Base-by-base conservation (phyloP, 2,888 invertebrate species). In the Eueremaeus valkanovi region DNA sequence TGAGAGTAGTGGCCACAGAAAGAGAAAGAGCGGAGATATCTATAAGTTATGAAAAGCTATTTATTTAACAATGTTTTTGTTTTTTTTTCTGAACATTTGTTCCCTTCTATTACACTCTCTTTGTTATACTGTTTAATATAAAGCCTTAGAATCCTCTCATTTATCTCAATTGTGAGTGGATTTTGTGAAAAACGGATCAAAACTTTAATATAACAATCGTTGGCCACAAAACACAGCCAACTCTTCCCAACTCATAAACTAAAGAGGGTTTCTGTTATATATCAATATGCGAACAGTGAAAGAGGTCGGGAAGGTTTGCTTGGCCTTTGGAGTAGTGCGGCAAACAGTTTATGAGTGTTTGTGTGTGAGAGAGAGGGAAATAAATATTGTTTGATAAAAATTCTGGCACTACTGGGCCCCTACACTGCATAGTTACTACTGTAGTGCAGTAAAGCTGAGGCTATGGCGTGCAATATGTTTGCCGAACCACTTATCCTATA, bases 161-260 rank as follows among this genome's bases (percentile, higher is more conserved):
- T 68, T 68, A 68, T 68, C 68, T 68, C 40, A 68, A 68, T 68
- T 68, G 40, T 5, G 42, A 40, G 24, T 27, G 68, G 68, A 42
- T 68, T 68, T 68, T 9, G 42, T 40, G 21, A 29, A 55, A 55
- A 55, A 55, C 24, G 31, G 29, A 27, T 24, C 13, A 3, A 63
- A 63, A 63, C 33, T 63, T 63, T 63, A 63, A 63, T 63, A 63
- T n/a, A 63, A 29, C n/a, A 63, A 63, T 55, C 55, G 13, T 55
- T 55, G 55, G 55, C 27, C 55, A 55, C 55, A 55, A 55, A 24
- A 9, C 24, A 11, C 2, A 27, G 6, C 24, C 55, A 55, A 27
- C 55, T 55, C 55, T 55, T 55, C 55, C 55, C 33, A 63, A 63
- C n/a, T 63, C 36, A 63, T 63, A 36, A 3, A 29, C 61, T 61